Evolutionary conservation across 2,888 invertebrate genomes (phyloP), one percentile per base, ranked within the genome.

Genomic region (Dendrolimus houi): DNA sequence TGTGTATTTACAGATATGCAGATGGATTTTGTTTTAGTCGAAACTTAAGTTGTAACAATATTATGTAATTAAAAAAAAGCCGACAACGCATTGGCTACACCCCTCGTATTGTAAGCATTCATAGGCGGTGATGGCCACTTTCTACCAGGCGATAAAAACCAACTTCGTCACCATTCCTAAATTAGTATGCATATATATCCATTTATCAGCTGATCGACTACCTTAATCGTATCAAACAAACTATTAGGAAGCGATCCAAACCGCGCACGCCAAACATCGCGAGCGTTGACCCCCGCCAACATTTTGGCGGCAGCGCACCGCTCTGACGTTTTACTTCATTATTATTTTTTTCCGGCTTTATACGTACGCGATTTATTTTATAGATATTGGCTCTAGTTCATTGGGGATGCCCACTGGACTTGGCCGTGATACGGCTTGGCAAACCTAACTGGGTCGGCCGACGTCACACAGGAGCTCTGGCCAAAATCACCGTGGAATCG

Each of bases 371-470:
- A 90, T 90, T 90, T 89, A 85, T 90, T 90, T 90, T 88, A 90
- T 90, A 89, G 90, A 89, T 88, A 89, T 90, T 90, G 90, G 89
- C 89, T 76, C 81, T 78, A 85, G 85, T 86, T 88, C 89, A 88
- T 82, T 77, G 84, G 88, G 89, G 88, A 87, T 85, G 80, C 88
- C 89, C 85, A 68, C 77, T 86, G 87, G 84, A 84, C 88, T 89
- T 89, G 89, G 89, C 90, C 90, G 81, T 89, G 89, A 87, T 80
- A 86, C 81, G 81, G 83, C 72, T 89, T 89, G 90, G 90, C 90
- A 79, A 75, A 73, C 78, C 86, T 86, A 89, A 86, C 88, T 90
- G 85, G 89, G 89, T 84, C 88, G 83, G 62, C 77, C 29, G 68
- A 81, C 89, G 88, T 88, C 88, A 87, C 77, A 70, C 83, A 80